These are phyloP conservation scores for Melanotaenia nigrans DNA, from an alignment of 2,797 vertebrate species.

Conservation along the genomic window DNA sequence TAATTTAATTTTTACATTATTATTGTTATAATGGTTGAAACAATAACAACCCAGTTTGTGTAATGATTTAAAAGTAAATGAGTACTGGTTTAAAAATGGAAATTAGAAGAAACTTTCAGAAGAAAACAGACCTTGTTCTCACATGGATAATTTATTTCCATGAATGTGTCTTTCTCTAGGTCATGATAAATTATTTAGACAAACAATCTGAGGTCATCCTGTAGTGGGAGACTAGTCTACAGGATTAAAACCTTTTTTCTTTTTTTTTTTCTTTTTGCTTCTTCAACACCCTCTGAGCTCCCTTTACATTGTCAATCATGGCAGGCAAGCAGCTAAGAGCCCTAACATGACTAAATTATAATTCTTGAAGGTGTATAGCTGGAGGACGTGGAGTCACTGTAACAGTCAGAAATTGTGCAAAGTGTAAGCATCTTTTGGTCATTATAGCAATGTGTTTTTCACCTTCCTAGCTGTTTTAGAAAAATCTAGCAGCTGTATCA, in stretches of 20 bases:
- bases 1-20: no score
- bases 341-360: neutral
- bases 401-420: neutral
- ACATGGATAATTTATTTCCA: neutral
- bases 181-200: neutral
- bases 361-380: neutral
- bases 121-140: neutral
- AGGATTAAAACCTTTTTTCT: neutral
- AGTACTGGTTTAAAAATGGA: neutral
- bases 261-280: neutral
- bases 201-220: neutral
- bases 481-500: neutral
- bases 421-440: neutral
- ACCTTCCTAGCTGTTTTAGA: neutral
- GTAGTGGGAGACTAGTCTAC: neutral
- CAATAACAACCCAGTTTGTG: no score
- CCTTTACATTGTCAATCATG: neutral
- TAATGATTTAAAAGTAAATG: no score
- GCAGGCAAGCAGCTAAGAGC: neutral
- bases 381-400: neutral
- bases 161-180: neutral
- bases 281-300: neutral
- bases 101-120: neutral
- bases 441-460: neutral
- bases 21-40: no score